Percentiles rank a stretch among this genome's conserved stretches.
Evolutionary conservation across 2,888 invertebrate genomes (phyloP).

Genomic region (Ecliptopera silaceata): DNA sequence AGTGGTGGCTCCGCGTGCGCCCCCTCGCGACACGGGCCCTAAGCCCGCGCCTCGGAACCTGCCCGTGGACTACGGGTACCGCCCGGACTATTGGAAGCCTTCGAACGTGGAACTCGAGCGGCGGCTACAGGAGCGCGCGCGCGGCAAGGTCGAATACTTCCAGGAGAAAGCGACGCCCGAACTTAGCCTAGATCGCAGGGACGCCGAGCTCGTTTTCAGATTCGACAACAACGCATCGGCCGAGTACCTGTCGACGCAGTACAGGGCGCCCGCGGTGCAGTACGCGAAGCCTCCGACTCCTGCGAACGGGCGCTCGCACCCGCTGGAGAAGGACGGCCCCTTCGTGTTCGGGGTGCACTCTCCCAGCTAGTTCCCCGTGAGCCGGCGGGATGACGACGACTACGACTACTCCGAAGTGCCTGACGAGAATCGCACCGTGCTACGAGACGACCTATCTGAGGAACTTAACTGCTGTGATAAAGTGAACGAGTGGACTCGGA

Average conservation of each 20-base stretch:
- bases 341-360: conserved; percentile 85
- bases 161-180: conserved; percentile 77
- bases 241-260: conserved; percentile 72
- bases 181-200: conserved; percentile 71
- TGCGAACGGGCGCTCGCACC: conserved; percentile 71
- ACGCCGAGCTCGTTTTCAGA: conserved; percentile 77
- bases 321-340: conserved; percentile 80
- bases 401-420: conserved; percentile 78
- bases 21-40: conserved; percentile 71
- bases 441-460: conserved; percentile 70
- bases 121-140: conserved; percentile 71
- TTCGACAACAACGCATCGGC: conserved; percentile 76
- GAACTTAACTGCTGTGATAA: conserved; percentile 80
- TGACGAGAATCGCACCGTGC: conserved; percentile 69
- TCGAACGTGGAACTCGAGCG: conserved; percentile 78
- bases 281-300: conserved; percentile 75
- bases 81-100: conserved; percentile 75
- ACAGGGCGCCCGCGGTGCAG: conserved; percentile 70
- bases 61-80: conserved; percentile 58
- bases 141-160: conserved; percentile 78
- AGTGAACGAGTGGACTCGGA: conserved; percentile 78
- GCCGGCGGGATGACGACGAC: conserved; percentile 70
- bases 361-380: conserved; percentile 76
- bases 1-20: conserved; percentile 72
- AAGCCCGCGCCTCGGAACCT: conserved; percentile 64